phyloP scores from a whole-genome alignment of 2,113 vertebrate genomes.

The Vulpes vulpes region DNA sequence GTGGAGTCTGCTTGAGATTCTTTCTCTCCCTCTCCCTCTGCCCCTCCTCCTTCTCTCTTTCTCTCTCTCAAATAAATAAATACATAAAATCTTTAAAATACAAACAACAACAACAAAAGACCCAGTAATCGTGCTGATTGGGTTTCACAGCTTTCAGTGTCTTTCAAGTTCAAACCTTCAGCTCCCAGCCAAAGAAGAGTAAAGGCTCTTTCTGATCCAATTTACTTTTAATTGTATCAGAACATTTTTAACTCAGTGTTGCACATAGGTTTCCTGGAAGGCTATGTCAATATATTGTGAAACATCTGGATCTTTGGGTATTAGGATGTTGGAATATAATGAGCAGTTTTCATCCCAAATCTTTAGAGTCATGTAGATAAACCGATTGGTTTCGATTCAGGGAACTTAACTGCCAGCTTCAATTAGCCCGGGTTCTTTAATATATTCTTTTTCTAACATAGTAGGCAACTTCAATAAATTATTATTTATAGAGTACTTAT shows the following conservation, averaged over 20 bases:
- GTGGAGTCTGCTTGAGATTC: not conserved
- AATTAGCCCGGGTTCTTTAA: conserved; percentile 79
- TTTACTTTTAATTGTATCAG: conserved; percentile 75
- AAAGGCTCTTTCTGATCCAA: conserved; percentile 54
- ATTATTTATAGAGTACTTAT: conserved; percentile 90
- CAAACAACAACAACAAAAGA: not conserved
- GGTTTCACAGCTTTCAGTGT: not conserved
- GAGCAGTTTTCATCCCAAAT: conserved; percentile 78
- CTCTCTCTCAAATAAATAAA: not conserved
- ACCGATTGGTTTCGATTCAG: conserved; percentile 81
- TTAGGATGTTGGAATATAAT: conserved; percentile 65
- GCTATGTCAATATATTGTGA: conserved; percentile 64
- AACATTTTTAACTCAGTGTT: conserved; percentile 59
- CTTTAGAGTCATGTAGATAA: conserved; percentile 78
- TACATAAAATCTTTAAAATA: not conserved
- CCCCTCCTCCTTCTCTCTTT: not conserved
- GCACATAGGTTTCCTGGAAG: conserved; percentile 73
- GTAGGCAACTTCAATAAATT: conserved; percentile 84
- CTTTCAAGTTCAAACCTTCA: conserved; percentile 36
- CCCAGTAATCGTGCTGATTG: not conserved
- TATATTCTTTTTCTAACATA: conserved; percentile 68
- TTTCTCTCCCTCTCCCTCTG: not conserved
- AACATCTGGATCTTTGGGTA: conserved; percentile 76
- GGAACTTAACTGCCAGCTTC: conserved; percentile 81
- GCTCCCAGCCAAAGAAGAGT: conserved; percentile 29